Percentiles rank a stretch among this genome's conserved stretches.
These are phyloP conservation scores for Asbolus verrucosus DNA, from an alignment of 1,140 invertebrate genomes.

Conservation along the genomic window DNA sequence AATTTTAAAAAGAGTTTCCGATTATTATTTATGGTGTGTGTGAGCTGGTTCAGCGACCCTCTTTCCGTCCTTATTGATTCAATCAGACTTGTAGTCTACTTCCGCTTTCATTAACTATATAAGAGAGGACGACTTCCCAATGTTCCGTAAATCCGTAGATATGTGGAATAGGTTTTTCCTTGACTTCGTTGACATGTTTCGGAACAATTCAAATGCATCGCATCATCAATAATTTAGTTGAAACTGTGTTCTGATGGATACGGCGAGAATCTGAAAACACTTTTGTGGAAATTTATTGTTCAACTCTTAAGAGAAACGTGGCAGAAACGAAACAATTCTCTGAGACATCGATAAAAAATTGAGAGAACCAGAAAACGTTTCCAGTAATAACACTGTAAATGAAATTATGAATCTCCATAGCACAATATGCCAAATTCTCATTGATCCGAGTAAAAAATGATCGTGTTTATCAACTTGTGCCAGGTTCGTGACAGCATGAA, in stretches of 20 bases:
- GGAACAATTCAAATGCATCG: background rate
- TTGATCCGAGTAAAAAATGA: constrained; percentile 32
- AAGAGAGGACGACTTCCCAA: constrained; percentile 15
- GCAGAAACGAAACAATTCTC: background rate
- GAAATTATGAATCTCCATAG: constrained; percentile 8
- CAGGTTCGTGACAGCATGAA: constrained; percentile 38
- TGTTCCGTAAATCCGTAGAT: background rate
- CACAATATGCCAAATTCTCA: constrained; percentile 16
- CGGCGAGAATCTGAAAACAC: background rate
- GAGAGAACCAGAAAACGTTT: constrained; percentile 9
- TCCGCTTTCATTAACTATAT: constrained; percentile 32
- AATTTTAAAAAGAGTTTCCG: constrained; percentile 26
- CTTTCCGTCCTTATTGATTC: constrained; percentile 39
- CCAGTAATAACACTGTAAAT: background rate
- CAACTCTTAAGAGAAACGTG: no score
- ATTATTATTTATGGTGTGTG: constrained; percentile 31
- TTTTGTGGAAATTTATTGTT: background rate
- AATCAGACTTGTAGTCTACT: constrained; percentile 42
- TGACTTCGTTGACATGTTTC: no score
- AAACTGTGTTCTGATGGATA: background rate
- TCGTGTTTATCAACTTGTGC: constrained; percentile 37
- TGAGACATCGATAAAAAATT: background rate
- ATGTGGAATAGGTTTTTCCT: no score
- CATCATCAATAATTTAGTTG: background rate
- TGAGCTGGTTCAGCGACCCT: constrained; percentile 32